These are phyloP conservation scores for Polypterus senegalus DNA, from an alignment of 2,113 vertebrate species.

Conservation along the genomic window DNA sequence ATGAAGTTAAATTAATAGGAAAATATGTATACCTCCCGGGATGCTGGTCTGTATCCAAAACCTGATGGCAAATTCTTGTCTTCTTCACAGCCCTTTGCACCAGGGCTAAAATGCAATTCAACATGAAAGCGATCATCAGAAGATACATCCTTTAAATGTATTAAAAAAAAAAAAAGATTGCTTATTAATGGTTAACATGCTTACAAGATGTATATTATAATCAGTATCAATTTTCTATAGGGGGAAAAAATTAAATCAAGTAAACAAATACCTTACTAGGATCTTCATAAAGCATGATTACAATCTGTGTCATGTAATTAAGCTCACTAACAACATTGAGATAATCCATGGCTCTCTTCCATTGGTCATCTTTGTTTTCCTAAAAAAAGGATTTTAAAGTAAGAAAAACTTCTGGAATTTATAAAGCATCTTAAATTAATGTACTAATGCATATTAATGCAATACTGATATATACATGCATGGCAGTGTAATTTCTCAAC, in stretches of 20 bases:
- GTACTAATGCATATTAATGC: neutral
- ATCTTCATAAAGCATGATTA: slow-evolving; percentile 85
- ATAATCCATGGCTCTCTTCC: slow-evolving; percentile 83
- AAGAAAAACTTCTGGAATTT: neutral
- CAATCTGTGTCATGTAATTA: slow-evolving; percentile 88
- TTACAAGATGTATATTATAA: no score
- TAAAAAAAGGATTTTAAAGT: slow-evolving; percentile 23
- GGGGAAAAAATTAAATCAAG: neutral
- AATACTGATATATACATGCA: no score
- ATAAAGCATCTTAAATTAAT: neutral
- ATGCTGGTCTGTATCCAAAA: slow-evolving; percentile 78
- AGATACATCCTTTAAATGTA: slow-evolving; percentile 55
- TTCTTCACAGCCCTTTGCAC: slow-evolving; percentile 80
- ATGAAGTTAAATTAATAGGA: neutral
- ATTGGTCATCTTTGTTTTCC: slow-evolving; percentile 79
- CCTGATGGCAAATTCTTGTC: slow-evolving; percentile 79
- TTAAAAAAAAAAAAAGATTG: neutral
- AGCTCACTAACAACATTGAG: slow-evolving; percentile 76
- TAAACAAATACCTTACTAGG: slow-evolving; percentile 66
- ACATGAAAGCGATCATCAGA: slow-evolving; percentile 83
- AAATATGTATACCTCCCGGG: slow-evolving; percentile 56
- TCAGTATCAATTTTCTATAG: no score
- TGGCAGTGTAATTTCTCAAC: no score
- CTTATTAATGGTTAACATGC: neutral
- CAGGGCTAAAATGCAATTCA: slow-evolving; percentile 79